phyloP scores from a whole-genome alignment of 2,797 vertebrate genomes.

The Hyperoplus immaculatus region DNA sequence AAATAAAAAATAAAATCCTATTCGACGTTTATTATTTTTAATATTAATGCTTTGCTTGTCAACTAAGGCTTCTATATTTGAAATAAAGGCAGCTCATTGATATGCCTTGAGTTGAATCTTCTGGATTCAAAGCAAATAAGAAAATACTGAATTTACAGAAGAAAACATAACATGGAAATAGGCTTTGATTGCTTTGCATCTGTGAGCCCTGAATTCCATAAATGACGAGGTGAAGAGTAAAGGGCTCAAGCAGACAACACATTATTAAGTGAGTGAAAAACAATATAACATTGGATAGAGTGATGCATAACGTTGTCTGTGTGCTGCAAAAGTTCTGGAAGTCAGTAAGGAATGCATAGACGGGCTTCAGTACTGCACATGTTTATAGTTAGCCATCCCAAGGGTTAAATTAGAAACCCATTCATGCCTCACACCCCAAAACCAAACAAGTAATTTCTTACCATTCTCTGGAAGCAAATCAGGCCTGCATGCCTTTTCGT shows the following conservation, averaged over 20 bases:
- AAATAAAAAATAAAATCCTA: slow-evolving; percentile 40
- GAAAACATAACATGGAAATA: slow-evolving; percentile 24
- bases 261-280: slow-evolving; percentile 4
- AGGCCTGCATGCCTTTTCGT: slow-evolving; percentile 60
- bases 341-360: slow-evolving; percentile 15
- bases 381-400: slow-evolving; percentile 47
- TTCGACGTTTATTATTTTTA: slow-evolving; percentile 50
- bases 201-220: neutral
- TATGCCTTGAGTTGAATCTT: slow-evolving; percentile 25
- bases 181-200: slow-evolving; percentile 31
- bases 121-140: slow-evolving; percentile 35
- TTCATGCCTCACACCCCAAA: slow-evolving; percentile 67
- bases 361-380: slow-evolving; percentile 22
- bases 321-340: slow-evolving; percentile 23
- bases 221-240: too few species aligned
- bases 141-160: slow-evolving; percentile 30
- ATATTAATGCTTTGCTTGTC: slow-evolving; percentile 43
- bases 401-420: slow-evolving; percentile 70
- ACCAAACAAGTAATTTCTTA: slow-evolving; percentile 72
- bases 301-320: slow-evolving; percentile 7
- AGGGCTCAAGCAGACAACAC: neutral
- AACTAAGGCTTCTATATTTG: slow-evolving; percentile 57
- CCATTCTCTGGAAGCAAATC: slow-evolving; percentile 71
- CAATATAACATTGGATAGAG: neutral
- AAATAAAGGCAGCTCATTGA: slow-evolving; percentile 46